These are phyloP conservation scores for Spicauda simplicius DNA, from an alignment of 2,888 invertebrate species.

Conservation along the genomic window DNA sequence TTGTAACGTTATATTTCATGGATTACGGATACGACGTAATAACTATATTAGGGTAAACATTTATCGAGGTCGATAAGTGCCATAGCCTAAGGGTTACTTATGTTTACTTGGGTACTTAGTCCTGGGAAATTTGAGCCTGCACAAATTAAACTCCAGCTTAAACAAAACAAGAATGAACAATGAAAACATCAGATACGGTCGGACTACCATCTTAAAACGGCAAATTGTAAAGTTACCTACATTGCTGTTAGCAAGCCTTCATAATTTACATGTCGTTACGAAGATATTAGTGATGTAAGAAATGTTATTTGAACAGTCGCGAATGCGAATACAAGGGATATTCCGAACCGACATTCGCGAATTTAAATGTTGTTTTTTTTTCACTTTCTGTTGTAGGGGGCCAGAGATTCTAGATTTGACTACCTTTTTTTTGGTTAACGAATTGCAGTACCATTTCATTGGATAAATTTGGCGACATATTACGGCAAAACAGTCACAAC, in stretches of 20 bases:
- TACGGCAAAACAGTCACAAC: no score
- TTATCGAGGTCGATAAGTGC: background rate
- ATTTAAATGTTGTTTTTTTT: no score
- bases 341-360: no score
- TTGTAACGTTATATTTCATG: background rate
- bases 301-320: background rate
- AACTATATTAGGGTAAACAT: background rate
- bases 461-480: no score
- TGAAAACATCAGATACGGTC: background rate
- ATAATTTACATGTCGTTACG: no score
- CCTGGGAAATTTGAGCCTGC: background rate
- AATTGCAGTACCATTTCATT: no score
- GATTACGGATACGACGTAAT: no score
- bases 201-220: background rate
- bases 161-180: background rate
- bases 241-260: background rate
- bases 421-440: no score
- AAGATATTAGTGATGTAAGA: no score
- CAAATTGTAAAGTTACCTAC: background rate
- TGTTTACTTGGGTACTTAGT: background rate
- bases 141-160: background rate
- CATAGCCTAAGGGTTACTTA: background rate
- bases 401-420: no score
- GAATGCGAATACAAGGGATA: no score
- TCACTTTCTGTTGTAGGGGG: no score